Evolutionary conservation across 2,888 invertebrate genomes (phyloP).

Genomic region (Phlogophora meticulosa): DNA sequence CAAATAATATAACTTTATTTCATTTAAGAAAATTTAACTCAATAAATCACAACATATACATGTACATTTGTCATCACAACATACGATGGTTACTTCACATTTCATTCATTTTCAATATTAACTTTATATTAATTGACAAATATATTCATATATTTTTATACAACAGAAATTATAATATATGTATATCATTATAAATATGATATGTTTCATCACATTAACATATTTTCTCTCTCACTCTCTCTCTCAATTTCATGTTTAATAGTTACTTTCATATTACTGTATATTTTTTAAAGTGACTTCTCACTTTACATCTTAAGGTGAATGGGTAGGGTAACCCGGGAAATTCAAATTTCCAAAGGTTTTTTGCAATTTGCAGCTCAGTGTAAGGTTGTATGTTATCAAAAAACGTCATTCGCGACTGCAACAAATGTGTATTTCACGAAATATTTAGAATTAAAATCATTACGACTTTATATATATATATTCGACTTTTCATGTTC

Average conservation of each 20-base stretch:
- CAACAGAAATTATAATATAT: constrained; percentile 60
- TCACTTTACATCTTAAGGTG: constrained; percentile 11
- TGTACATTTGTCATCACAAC: constrained; percentile 72
- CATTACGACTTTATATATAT: too few relatives aligned
- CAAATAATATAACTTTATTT: constrained; percentile 87
- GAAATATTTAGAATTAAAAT: too few relatives aligned
- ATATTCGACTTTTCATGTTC: too few relatives aligned
- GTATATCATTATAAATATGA: constrained; percentile 76
- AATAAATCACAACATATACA: constrained; percentile 83
- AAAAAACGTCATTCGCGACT: too few relatives aligned
- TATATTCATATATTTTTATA: constrained; percentile 64
- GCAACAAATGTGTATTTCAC: too few relatives aligned
- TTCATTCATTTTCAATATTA: constrained; percentile 61
- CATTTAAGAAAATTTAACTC: constrained; percentile 72
- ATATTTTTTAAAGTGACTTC: constrained; percentile 20
- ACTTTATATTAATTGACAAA: constrained; percentile 65
- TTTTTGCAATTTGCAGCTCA: too few relatives aligned
- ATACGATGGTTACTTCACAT: constrained; percentile 68
- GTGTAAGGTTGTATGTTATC: too few relatives aligned
- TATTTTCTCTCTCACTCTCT: constrained; percentile 58
- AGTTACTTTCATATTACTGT: constrained; percentile 24
- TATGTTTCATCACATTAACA: constrained; percentile 80
- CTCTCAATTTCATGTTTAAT: constrained; percentile 64
- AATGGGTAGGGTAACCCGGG: too few relatives aligned
- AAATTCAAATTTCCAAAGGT: too few relatives aligned